Base-by-base conservation (phyloP, 1,140 invertebrate genomes). In the Ditylenchus dipsaci region DNA sequence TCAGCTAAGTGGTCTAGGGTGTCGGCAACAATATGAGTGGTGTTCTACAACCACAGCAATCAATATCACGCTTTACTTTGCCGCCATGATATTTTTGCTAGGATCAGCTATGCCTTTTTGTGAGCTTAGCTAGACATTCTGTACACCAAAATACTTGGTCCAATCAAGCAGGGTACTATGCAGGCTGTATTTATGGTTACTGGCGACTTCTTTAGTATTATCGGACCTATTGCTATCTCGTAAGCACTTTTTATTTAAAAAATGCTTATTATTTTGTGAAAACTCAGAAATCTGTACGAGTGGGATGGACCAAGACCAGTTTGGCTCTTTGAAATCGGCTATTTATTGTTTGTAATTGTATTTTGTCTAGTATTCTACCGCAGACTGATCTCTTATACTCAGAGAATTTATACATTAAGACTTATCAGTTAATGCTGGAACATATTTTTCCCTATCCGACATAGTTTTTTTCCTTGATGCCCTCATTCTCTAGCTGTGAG, bases 101-200 rank as follows among this genome's bases (percentile, higher is more conserved):
- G 71, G 70, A 29, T 21, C 71, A 13, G 71, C 73, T 1, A 23
- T 73, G 17, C 70, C 70, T 8, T 15, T 73, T 19, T 67, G 65
- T 19, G 47, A 73, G 13, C 73, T 73, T 27, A 72, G 73, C 30
- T 72, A 23, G 71, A 72, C 56, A 56, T 72, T 30, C 58, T 72
- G 17, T 72, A 45, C 42, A 73, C 70, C 5, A 72, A 72, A 57
- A 45, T 72, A 27, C 47, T 72, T 13, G 70, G 70, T 19, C 57
- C 57, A 19, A 59, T 59, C 11, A 21, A 38, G 19, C 57, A 59
- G 19, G 57, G 57, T 11, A 38, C 57, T 11, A 59, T 59, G 57
- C 57, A 59, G 19, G 57, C 11, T 45, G 43, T 45, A 13, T 45
- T 45, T n/a, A 13, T n/a, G n/a, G 43, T n/a, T 45, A n/a, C n/a